A percentile compares a stretch with the other conserved stretches of the same genome.
Evolutionary conservation across 2,113 vertebrate genomes (phyloP).

Genomic region (Edolisoma coerulescens): DNA sequence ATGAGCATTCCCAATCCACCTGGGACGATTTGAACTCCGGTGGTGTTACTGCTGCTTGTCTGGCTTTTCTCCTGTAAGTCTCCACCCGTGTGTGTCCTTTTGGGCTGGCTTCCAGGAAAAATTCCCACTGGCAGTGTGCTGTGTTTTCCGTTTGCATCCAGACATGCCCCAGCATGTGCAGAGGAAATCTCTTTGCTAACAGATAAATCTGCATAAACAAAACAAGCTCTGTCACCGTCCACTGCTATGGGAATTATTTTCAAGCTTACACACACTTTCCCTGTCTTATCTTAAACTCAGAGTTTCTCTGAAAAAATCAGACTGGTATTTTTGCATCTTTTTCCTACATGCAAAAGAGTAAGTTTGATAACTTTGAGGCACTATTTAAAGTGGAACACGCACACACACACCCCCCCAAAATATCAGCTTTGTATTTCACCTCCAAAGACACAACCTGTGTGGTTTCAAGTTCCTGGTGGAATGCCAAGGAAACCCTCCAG

Average conservation of each 20-base stretch:
- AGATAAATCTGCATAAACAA: neutral
- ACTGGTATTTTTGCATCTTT: neutral
- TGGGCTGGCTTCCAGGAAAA: neutral
- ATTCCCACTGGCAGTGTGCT: neutral
- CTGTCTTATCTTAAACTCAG: neutral
- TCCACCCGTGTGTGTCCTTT: neutral
- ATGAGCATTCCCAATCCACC: neutral
- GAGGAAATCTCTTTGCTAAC: neutral
- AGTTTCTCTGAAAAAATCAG: neutral
- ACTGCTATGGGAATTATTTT: neutral
- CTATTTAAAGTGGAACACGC: neutral
- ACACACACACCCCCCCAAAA: neutral
- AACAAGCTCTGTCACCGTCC: neutral
- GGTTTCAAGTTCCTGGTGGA: neutral
- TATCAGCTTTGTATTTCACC: neutral
- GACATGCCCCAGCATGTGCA: neutral
- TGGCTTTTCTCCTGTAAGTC: neutral
- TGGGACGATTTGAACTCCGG: accelerated
- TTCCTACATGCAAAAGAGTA: neutral
- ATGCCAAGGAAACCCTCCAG: neutral
- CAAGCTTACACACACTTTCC: neutral
- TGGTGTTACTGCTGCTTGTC: neutral
- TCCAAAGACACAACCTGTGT: neutral
- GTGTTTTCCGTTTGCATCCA: neutral
- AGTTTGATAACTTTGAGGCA: neutral